Conservation (phyloP, 2,113 vertebrate species). For the Podilymbus podiceps region DNA sequence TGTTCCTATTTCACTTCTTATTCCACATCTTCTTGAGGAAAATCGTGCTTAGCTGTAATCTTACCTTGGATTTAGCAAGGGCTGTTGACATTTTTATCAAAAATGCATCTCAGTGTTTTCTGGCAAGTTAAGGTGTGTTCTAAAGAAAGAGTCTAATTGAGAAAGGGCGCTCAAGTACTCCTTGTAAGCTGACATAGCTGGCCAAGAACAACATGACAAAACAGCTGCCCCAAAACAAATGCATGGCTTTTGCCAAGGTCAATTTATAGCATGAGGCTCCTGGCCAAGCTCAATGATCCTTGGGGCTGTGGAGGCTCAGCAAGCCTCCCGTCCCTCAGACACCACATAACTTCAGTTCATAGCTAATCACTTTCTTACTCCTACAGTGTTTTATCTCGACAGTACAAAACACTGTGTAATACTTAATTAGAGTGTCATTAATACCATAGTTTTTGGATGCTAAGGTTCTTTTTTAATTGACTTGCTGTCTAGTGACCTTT, state of each 20-base stretch:
- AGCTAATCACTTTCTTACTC: not conserved
- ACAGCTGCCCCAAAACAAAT: not conserved
- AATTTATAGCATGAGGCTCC: not conserved
- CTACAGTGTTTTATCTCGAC: not conserved
- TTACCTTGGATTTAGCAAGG: not conserved
- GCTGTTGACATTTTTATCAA: not conserved
- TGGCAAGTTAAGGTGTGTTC: accelerated
- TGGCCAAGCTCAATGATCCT: not conserved
- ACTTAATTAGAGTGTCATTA: not conserved
- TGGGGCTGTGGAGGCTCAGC: not conserved
- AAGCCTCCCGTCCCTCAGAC: not conserved
- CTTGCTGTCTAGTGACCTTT: not conserved
- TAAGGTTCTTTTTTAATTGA: not conserved
- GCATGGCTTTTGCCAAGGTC: not conserved
- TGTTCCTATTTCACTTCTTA: not conserved
- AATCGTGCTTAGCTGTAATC: not conserved
- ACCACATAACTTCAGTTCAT: accelerated
- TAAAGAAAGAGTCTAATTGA: not conserved
- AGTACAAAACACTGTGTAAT: not conserved
- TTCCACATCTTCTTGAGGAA: not conserved
- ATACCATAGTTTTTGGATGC: not conserved
- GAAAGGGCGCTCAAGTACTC: not conserved
- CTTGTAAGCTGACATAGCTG: not conserved
- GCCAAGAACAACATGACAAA: not conserved
- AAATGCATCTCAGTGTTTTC: not conserved